These are phyloP conservation scores for Orchestia grillus DNA, from an alignment of 1,140 invertebrate species.

Conservation along the genomic window DNA sequence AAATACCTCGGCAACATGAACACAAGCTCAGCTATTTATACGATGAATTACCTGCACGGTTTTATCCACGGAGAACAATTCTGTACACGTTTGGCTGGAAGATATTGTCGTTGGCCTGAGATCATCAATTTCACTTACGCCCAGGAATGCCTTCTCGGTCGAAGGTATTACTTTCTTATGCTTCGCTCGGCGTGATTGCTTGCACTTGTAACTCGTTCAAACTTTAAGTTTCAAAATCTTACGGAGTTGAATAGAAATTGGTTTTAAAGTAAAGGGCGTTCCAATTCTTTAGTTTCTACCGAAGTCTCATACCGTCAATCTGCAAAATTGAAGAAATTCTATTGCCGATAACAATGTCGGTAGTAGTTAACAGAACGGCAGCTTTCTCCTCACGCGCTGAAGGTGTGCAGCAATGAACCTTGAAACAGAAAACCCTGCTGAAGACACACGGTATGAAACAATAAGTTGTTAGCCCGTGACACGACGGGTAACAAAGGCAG, in stretches of 20 bases:
- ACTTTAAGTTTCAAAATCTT: too few relatives aligned
- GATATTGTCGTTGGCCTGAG: neutral
- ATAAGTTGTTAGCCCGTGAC: neutral
- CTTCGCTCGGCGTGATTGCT: neutral
- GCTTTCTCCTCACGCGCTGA: neutral
- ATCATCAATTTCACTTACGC: neutral
- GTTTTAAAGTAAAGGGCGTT: too few relatives aligned
- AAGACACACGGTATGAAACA: neutral
- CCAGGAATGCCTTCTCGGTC: neutral
- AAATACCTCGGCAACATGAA: neutral
- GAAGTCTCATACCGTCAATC: too few relatives aligned
- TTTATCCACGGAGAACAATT: neutral
- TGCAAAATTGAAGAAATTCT: neutral
- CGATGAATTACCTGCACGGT: neutral
- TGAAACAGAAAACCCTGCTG: neutral
- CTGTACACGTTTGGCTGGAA: neutral
- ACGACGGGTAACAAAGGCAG: slow-evolving; percentile 3
- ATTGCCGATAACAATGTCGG: neutral
- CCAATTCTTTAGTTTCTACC: too few relatives aligned
- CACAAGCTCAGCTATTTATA: neutral
- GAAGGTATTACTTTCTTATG: neutral
- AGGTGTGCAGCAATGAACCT: neutral
- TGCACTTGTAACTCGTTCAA: neutral
- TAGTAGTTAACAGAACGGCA: neutral
- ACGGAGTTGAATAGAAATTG: too few relatives aligned